Conservation (phyloP, 2,888 invertebrate genomes). For the Empis stercorea region DNA sequence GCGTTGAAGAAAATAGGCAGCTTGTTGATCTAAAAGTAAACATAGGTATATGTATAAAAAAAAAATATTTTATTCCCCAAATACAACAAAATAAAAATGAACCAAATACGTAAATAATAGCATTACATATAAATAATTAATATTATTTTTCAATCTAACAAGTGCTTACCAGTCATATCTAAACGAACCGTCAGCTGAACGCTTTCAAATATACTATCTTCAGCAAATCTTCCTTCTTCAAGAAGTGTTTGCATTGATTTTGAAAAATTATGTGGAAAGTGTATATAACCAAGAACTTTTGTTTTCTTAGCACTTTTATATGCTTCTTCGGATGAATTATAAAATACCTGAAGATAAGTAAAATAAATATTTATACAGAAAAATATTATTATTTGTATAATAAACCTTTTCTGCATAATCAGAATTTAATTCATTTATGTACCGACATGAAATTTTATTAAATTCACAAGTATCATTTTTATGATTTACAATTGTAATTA, state of each 20-base stretch:
- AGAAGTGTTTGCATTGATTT: slow-evolving; percentile 44
- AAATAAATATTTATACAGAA: neutral
- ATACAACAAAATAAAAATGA: too few relatives aligned
- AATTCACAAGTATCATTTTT: slow-evolving; percentile 39
- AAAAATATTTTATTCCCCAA: too few relatives aligned
- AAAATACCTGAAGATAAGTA: slow-evolving; percentile 35
- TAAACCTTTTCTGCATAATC: slow-evolving; percentile 40
- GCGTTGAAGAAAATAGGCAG: slow-evolving; percentile 57
- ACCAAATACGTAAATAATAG: too few relatives aligned
- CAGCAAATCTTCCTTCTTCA: slow-evolving; percentile 44
- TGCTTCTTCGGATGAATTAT: slow-evolving; percentile 41
- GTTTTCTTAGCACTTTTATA: slow-evolving; percentile 41
- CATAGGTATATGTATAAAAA: too few relatives aligned
- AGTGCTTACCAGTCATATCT: slow-evolving; percentile 55
- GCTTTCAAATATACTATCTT: slow-evolving; percentile 40
- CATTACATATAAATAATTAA: too few relatives aligned
- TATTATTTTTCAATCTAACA: neutral
- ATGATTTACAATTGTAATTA: slow-evolving; percentile 31
- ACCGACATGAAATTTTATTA: slow-evolving; percentile 47
- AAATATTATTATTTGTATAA: neutral
- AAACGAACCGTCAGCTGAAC: slow-evolving; percentile 57
- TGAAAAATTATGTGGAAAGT: slow-evolving; percentile 62
- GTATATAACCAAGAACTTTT: slow-evolving; percentile 48
- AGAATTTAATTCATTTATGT: slow-evolving; percentile 44
- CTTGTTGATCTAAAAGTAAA: slow-evolving; percentile 60